These are phyloP conservation scores for Propithecus perrieri DNA, from an alignment of 2,797 vertebrate genomes.

Conservation along the genomic window DNA sequence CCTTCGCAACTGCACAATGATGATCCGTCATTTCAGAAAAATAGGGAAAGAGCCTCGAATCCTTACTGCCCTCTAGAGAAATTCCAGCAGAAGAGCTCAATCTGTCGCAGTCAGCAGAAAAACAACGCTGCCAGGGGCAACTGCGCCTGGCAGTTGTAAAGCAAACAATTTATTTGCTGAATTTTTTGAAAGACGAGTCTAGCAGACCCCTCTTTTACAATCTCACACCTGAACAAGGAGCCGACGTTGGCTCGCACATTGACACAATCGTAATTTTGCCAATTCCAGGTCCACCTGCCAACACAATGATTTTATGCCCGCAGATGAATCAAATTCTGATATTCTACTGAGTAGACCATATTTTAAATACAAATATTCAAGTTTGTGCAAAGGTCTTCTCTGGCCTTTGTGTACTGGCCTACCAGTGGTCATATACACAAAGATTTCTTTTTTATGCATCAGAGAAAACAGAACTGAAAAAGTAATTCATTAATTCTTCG, in stretches of 20 bases:
- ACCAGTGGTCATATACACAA: background rate
- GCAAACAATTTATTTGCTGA: conserved; percentile 63
- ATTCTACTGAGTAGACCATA: background rate
- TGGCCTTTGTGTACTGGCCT: background rate
- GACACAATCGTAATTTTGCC: conserved; percentile 16
- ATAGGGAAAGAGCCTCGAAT: conserved; percentile 68
- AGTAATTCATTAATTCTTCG: background rate
- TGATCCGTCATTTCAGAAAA: conserved; percentile 79
- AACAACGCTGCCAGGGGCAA: conserved; percentile 65
- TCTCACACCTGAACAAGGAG: background rate
- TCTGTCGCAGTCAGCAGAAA: conserved; percentile 81
- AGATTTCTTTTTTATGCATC: background rate
- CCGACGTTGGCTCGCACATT: background rate
- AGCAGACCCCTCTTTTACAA: background rate
- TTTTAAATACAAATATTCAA: conserved; percentile 22
- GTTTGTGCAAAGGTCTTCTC: background rate
- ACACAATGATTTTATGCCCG: background rate
- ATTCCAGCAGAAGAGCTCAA: conserved; percentile 80
- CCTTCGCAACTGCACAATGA: conserved; percentile 77
- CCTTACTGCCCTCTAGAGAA: conserved; percentile 87
- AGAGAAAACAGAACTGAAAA: background rate
- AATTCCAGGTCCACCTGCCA: background rate
- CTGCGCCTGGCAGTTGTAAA: conserved; percentile 39
- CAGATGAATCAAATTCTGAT: background rate
- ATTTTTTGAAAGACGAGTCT: conserved; percentile 32